Evolutionary conservation across 2,113 vertebrate genomes (phyloP).

Genomic region (Crotalus tigris): DNA sequence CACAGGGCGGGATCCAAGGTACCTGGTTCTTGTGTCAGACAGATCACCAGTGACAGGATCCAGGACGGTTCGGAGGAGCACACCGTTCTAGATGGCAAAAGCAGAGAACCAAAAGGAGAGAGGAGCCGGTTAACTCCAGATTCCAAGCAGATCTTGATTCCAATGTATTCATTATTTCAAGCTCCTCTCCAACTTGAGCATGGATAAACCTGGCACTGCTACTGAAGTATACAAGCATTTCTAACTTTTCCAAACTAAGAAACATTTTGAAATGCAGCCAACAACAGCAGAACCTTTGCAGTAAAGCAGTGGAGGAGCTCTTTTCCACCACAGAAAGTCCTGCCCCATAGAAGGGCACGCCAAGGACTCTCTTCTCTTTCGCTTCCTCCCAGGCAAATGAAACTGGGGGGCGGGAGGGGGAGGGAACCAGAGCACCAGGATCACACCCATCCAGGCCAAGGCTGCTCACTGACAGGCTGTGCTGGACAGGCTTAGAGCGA

Average conservation of each 20-base stretch:
- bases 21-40: conserved; percentile 93
- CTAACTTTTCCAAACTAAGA: not conserved
- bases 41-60: conserved; percentile 95
- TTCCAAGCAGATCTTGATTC: not conserved
- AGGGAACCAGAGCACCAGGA: not conserved
- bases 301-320: not conserved
- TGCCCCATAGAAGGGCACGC: not conserved
- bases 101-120: not conserved
- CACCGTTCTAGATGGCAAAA: conserved; percentile 80
- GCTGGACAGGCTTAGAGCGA: not conserved
- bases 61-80: conserved; percentile 90
- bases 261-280: not conserved
- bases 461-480: not conserved
- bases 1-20: conserved; percentile 92
- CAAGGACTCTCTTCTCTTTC: not conserved
- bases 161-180: not conserved
- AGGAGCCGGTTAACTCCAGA: not conserved
- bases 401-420: not conserved
- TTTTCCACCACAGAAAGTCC: not conserved
- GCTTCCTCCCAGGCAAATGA: not conserved
- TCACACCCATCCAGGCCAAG: not conserved
- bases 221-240: not conserved
- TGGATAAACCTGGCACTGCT: not conserved
- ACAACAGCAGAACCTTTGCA: no score
- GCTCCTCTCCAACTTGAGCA: not conserved